Conservation (phyloP, 1,140 invertebrate genomes). For the Hyles vespertilio region DNA sequence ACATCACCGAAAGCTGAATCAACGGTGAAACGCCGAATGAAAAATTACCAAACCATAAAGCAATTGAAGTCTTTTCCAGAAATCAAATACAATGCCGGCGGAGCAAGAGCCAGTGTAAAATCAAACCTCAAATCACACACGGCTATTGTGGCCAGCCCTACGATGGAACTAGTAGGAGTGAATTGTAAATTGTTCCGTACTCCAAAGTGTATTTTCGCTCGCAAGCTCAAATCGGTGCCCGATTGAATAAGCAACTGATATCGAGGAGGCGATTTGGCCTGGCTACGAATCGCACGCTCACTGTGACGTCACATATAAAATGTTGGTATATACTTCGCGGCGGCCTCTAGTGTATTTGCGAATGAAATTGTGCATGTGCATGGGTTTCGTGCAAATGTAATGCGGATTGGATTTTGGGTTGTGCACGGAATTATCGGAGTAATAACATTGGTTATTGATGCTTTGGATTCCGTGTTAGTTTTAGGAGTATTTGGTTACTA, state of each 20-base stretch:
- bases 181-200: conserved; percentile 47
- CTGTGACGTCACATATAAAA: conserved; percentile 1
- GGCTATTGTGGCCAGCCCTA: conserved; percentile 28
- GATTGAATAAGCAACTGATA: conserved; percentile 56
- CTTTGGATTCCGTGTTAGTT: too few relatives aligned
- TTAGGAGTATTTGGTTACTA: too few relatives aligned
- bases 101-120: conserved; percentile 17
- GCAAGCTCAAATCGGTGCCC: conserved; percentile 37
- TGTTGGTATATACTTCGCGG: too few relatives aligned
- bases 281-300: conserved; percentile 15
- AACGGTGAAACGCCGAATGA: neutral
- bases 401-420: too few relatives aligned
- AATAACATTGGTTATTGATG: too few relatives aligned
- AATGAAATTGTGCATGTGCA: too few relatives aligned
- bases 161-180: conserved; percentile 27
- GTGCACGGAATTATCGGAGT: too few relatives aligned
- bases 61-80: conserved; percentile 1
- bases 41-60: conserved; percentile 10
- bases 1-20: neutral
- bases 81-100: conserved; percentile 12
- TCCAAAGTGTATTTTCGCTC: conserved; percentile 45
- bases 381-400: too few relatives aligned
- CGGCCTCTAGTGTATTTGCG: too few relatives aligned
- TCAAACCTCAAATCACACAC: conserved; percentile 26
- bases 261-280: conserved; percentile 33